These are phyloP conservation scores for Aeoliscus strigatus DNA, from an alignment of 2,797 vertebrate species.

Conservation along the genomic window DNA sequence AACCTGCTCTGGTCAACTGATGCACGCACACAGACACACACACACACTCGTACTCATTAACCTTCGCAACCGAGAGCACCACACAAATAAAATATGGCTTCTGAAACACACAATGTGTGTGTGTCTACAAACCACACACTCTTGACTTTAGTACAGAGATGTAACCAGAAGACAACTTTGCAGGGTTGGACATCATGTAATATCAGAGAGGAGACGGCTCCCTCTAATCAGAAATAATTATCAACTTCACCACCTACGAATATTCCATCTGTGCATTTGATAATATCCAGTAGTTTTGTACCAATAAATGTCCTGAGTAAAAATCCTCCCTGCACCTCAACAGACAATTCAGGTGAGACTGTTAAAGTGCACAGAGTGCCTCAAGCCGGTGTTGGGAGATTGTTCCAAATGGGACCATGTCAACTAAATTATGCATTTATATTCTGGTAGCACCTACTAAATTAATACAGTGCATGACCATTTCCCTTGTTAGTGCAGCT, in stretches of 20 bases:
- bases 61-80: too few relatives aligned
- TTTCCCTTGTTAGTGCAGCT: conserved; percentile 21
- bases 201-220: too few relatives aligned
- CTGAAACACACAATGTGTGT: too few relatives aligned
- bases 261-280: too few relatives aligned
- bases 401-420: conserved; percentile 27
- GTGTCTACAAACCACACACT: conserved; percentile 45
- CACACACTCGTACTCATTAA: conserved; percentile 39
- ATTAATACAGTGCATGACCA: conserved; percentile 31
- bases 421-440: conserved; percentile 41
- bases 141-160: conserved; percentile 32
- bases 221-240: too few relatives aligned
- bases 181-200: too few relatives aligned
- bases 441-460: conserved; percentile 26
- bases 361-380: conserved; percentile 11
- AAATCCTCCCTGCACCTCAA: not conserved
- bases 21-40: conserved; percentile 45
- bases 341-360: not conserved
- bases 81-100: too few relatives aligned
- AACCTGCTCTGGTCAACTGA: conserved; percentile 68
- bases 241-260: too few relatives aligned
- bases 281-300: too few relatives aligned
- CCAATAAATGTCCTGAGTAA: too few relatives aligned
- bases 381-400: conserved; percentile 8
- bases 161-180: conserved; percentile 39